A percentile compares a stretch with the other conserved stretches of the same genome.
Evolutionary conservation across 2,113 vertebrate genomes (phyloP).

Genomic region (Epinephelus lanceolatus): DNA sequence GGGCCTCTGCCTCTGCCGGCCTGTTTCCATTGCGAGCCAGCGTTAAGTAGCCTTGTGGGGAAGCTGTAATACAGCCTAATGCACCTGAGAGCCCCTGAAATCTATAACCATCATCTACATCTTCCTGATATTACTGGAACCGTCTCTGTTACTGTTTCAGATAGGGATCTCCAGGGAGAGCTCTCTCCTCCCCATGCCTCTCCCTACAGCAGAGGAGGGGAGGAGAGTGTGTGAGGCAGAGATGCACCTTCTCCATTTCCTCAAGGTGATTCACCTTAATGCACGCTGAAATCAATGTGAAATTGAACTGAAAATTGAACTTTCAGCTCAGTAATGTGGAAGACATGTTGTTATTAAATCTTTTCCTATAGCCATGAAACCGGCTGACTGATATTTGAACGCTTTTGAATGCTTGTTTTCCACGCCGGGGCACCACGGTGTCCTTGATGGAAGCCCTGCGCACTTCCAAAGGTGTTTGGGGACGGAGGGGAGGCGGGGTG

Average conservation of each 20-base stretch:
- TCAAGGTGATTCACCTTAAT: slow-evolving; percentile 84
- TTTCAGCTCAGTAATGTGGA: slow-evolving; percentile 76
- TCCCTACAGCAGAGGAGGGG: slow-evolving; percentile 19
- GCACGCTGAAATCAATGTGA: slow-evolving; percentile 83
- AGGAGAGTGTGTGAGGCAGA: slow-evolving; percentile 30
- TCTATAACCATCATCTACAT: slow-evolving; percentile 83
- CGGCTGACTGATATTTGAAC: slow-evolving; percentile 62
- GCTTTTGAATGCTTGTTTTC: slow-evolving; percentile 56
- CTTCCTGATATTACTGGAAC: slow-evolving; percentile 82
- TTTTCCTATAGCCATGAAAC: slow-evolving; percentile 73
- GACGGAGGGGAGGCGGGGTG: too few relatives aligned
- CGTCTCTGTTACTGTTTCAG: slow-evolving; percentile 78
- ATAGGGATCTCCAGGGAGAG: slow-evolving; percentile 80
- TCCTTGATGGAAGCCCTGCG: slow-evolving; percentile 39
- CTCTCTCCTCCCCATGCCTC: slow-evolving; percentile 31
- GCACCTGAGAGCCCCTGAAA: slow-evolving; percentile 83
- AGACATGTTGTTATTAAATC: slow-evolving; percentile 84
- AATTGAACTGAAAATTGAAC: slow-evolving; percentile 85
- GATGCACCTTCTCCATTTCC: slow-evolving; percentile 76
- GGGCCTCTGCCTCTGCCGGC: slow-evolving; percentile 24
- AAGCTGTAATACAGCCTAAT: slow-evolving; percentile 82
- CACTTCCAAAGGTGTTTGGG: background rate
- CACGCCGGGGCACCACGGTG: slow-evolving; percentile 22
- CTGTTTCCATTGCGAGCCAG: slow-evolving; percentile 69
- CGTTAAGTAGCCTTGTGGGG: slow-evolving; percentile 82